Conservation (phyloP, 2,797 vertebrate genomes). For the Cuculus canorus region DNA sequence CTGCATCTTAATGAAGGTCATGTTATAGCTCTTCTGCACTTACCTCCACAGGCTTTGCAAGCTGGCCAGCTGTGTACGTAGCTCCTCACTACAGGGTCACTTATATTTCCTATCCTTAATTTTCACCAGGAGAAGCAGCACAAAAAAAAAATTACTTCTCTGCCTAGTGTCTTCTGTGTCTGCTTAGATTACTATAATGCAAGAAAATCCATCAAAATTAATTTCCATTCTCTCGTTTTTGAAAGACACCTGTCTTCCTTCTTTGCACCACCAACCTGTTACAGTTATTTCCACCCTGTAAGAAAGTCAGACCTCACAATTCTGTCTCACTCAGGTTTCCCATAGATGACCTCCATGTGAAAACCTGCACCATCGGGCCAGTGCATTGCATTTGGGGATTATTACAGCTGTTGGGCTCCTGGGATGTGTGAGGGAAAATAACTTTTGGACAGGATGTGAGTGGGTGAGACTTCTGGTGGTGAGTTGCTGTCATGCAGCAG, state of each 20-base stretch:
- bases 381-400: neutral
- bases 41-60: neutral
- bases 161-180: neutral
- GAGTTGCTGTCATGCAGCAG: neutral
- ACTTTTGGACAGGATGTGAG: neutral
- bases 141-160: neutral
- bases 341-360: neutral
- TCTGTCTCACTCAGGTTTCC: neutral
- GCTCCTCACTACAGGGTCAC: neutral
- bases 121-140: neutral
- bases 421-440: neutral
- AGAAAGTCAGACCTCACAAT: neutral
- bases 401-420: neutral
- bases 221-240: neutral
- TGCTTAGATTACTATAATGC: neutral
- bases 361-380: neutral
- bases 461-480: neutral
- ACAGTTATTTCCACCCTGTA: neutral
- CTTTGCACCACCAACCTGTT: neutral
- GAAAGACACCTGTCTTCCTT: neutral
- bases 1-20: neutral
- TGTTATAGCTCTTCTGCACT: neutral
- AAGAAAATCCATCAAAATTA: neutral
- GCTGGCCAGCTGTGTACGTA: neutral
- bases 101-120: neutral